These are phyloP conservation scores for Nicator chloris DNA, from an alignment of 2,113 vertebrate species.

Conservation along the genomic window DNA sequence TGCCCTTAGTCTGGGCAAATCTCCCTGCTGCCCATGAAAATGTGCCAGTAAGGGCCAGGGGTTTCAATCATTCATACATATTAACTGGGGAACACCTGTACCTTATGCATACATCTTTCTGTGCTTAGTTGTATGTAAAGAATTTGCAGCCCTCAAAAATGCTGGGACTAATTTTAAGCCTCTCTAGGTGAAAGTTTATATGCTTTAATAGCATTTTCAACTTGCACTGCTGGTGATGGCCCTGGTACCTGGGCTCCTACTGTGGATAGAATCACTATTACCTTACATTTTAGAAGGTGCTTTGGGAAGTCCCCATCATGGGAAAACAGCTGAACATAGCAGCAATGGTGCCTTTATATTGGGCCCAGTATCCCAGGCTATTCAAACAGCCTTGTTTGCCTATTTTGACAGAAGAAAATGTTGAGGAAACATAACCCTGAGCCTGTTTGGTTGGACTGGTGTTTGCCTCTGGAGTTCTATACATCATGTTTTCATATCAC, in stretches of 20 bases:
- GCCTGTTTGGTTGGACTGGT: background rate
- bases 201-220: background rate
- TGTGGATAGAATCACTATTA: background rate
- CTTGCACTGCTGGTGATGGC: background rate
- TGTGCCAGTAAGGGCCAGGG: accelerated
- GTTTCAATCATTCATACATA: background rate
- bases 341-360: background rate
- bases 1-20: accelerated
- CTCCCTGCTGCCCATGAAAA: background rate
- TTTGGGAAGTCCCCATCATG: background rate
- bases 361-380: background rate
- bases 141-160: background rate
- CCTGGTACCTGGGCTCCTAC: background rate
- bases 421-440: background rate
- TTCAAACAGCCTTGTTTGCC: background rate
- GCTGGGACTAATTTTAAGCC: background rate
- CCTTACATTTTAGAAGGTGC: background rate
- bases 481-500: background rate
- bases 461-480: background rate
- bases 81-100: background rate
- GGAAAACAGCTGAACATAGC: background rate
- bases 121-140: background rate
- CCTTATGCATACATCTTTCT: background rate
- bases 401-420: background rate
- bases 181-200: background rate